Evolutionary conservation across 2,797 vertebrate genomes (phyloP).

Genomic region (Acropternis orthonyx): DNA sequence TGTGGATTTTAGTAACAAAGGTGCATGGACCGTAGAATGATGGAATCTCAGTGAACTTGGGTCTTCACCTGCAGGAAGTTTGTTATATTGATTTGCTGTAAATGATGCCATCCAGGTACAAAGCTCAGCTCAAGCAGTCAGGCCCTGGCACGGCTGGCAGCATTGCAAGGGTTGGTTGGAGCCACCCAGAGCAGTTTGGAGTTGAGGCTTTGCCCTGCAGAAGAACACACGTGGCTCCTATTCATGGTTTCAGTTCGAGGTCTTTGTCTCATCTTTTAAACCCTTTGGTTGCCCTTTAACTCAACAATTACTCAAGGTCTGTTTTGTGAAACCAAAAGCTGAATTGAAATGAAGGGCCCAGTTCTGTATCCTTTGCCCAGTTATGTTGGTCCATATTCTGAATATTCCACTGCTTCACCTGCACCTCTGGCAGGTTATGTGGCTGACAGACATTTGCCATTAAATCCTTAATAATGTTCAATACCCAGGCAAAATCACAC

Average conservation of each 20-base stretch:
- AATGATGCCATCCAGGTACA: neutral
- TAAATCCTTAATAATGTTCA: neutral
- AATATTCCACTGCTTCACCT: neutral
- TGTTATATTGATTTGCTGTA: neutral
- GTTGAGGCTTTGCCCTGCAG: neutral
- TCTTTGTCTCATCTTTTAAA: neutral
- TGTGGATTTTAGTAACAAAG: neutral
- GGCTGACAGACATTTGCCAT: neutral
- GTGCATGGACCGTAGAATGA: neutral
- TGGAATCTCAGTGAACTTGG: neutral
- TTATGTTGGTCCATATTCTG: accelerated
- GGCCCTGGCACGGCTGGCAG: neutral
- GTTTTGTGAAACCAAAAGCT: neutral
- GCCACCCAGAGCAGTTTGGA: neutral
- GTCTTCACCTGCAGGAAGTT: neutral
- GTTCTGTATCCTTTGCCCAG: neutral
- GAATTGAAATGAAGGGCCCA: neutral
- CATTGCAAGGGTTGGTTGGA: neutral
- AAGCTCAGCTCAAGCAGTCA: neutral
- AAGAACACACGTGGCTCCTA: neutral
- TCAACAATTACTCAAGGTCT: neutral
- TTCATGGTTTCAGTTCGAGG: neutral
- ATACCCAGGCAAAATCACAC: neutral
- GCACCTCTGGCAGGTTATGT: neutral
- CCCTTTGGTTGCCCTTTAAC: neutral